Percentiles rank a stretch among this genome's conserved stretches.
These are phyloP conservation scores for Oegoconia quadripuncta DNA, from an alignment of 2,888 invertebrate species.

Conservation along the genomic window DNA sequence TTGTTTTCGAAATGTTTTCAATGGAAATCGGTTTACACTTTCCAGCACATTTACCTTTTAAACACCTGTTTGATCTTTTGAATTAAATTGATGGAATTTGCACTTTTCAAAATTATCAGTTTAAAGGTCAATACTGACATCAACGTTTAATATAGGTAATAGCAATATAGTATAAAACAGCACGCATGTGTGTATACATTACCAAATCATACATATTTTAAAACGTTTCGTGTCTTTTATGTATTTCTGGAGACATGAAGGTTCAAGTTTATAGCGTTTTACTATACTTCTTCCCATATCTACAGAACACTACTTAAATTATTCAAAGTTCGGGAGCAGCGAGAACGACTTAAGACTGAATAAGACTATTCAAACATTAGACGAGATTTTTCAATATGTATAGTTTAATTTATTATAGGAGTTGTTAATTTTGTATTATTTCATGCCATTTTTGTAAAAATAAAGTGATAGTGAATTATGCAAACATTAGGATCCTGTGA, in stretches of 20 bases:
- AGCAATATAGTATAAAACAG: not conserved
- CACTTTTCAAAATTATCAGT: too few species aligned
- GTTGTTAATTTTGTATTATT: conserved; percentile 14
- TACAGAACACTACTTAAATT: conserved; percentile 11
- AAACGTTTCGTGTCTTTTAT: not conserved
- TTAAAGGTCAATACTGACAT: too few species aligned
- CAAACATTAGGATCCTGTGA: not conserved
- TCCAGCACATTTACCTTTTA: too few species aligned
- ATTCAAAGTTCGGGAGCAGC: conserved; percentile 21
- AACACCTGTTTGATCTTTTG: too few species aligned
- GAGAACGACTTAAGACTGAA: conserved; percentile 42
- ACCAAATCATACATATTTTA: not conserved
- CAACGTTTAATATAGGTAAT: conserved; percentile 10
- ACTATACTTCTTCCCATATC: too few species aligned
- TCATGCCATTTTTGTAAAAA: conserved; percentile 4
- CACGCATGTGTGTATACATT: conserved; percentile 5
- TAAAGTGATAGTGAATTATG: conserved; percentile 1
- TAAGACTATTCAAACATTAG: conserved; percentile 29
- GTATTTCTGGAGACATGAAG: too few species aligned
- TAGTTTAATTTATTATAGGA: conserved; percentile 26
- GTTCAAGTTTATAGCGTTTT: too few species aligned
- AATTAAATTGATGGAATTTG: too few species aligned
- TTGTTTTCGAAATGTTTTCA: too few species aligned
- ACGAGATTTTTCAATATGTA: conserved; percentile 32
- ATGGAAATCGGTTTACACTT: too few species aligned